phyloP scores from a whole-genome alignment of 2,113 vertebrate genomes.

The Thalassarche chlororhynchos region DNA sequence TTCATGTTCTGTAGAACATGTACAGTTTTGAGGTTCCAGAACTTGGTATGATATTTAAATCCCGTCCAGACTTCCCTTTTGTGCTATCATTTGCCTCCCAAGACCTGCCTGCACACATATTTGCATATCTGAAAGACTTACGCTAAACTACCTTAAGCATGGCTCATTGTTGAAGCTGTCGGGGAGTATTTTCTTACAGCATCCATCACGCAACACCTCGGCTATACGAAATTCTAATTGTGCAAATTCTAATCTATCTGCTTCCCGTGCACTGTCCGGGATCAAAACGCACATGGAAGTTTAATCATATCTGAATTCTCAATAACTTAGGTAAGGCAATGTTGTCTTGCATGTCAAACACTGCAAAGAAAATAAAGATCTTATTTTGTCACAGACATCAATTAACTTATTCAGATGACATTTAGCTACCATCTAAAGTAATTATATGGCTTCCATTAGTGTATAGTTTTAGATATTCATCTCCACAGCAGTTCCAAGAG shows the following conservation, averaged over 20 bases:
- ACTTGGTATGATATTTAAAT: not conserved
- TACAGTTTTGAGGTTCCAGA: not conserved
- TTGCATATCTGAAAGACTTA: not conserved
- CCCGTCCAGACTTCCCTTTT: not conserved
- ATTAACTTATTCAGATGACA: not conserved
- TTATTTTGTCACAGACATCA: not conserved
- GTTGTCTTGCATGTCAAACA: not conserved
- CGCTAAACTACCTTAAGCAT: not conserved
- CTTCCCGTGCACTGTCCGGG: not conserved
- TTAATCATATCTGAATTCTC: not conserved
- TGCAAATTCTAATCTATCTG: not conserved
- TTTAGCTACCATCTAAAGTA: not conserved
- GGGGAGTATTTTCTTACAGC: not conserved
- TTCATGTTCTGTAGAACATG: not conserved
- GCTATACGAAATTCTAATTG: not conserved
- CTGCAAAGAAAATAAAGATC: not conserved
- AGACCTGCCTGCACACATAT: not conserved
- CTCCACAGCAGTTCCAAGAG: not conserved
- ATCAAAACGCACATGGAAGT: not conserved
- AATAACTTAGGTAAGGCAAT: not conserved
- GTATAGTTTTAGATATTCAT: not conserved
- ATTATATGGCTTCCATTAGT: not conserved
- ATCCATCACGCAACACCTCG: not conserved
- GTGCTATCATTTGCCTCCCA: not conserved
- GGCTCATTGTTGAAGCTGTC: not conserved